phyloP scores from a whole-genome alignment of 2,888 invertebrate species.

The Leucophora obtusa region DNA sequence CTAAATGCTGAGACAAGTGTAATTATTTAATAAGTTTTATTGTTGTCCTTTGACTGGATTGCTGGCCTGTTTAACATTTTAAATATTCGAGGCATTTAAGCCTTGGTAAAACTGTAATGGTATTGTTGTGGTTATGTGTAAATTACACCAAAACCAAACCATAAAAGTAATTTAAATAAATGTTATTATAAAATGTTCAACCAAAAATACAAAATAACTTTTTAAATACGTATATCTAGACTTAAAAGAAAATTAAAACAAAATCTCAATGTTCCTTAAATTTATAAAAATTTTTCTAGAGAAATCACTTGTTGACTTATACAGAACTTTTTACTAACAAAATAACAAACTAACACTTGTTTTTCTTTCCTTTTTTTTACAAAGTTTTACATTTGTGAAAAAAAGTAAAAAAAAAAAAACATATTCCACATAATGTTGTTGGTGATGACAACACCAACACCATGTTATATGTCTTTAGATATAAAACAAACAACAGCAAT shows the following conservation, averaged over 20 bases:
- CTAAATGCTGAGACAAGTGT: conserved; percentile 8
- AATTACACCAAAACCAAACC: conserved; percentile 24
- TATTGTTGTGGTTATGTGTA: conserved; percentile 16
- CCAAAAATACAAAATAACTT: neutral
- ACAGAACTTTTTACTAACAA: neutral
- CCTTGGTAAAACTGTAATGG: neutral
- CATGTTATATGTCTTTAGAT: conserved; percentile 58
- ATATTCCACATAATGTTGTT: conserved; percentile 8
- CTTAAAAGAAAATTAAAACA: neutral
- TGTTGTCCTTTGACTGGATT: conserved; percentile 14
- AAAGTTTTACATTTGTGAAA: conserved; percentile 29
- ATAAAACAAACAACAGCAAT: conserved; percentile 27
- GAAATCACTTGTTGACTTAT: conserved; percentile 29
- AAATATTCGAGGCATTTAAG: neutral
- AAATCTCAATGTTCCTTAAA: neutral
- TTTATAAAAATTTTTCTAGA: neutral
- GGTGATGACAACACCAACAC: conserved; percentile 52
- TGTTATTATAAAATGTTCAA: conserved; percentile 2
- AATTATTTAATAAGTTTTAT: conserved; percentile 32
- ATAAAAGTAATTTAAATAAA: conserved; percentile 32
- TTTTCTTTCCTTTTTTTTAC: conserved; percentile 33
- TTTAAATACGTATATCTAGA: neutral
- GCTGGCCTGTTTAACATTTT: neutral
- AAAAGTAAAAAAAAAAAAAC: neutral
- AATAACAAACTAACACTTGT: conserved; percentile 56